Base-by-base conservation (phyloP, 2,113 vertebrate genomes). In the Opisthocomus hoazin region DNA sequence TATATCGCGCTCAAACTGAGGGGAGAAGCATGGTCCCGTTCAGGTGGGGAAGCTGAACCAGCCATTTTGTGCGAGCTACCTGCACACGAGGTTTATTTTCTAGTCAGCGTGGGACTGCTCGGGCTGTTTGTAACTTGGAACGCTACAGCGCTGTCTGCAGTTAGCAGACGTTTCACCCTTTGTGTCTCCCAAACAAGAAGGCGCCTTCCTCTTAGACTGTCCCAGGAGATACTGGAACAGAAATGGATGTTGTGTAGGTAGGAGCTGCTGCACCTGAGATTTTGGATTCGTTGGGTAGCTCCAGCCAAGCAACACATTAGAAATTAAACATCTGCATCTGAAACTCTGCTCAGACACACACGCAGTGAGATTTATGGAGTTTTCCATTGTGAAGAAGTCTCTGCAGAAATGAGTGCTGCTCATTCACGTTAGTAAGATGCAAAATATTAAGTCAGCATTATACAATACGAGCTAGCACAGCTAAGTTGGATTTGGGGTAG, bases 1-100 rank as follows among this genome's bases (percentile, higher is more conserved):
- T 41, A 99, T 90, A 6, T 99, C 98, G 0, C 98, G 97, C 81
- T 99, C 99, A 90, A 98, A 99, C 99, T 98, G 92, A n/a, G 45
- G 30, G 51, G 14, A 81, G n/a, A 32, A 54, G 50, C 60, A n/a
- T 3, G 13, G 53, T 53, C 34, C 26, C 4, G 0, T 21, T 76
- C 50, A 78, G 45, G 23, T 29, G 37, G 20, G 26, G 34, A 80
- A 70, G 36, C 15, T n/a, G 45, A 70, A 32, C 37, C 30, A 24
- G 41, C 18, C 27, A 18, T 10, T 68, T 12, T 41, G 29, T 16
- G 32, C 4, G 3, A 43, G 20, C 48, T n/a, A 14, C 43, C 19
- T 56, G 32, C 27, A n/a, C 27, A 4, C 22, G 2, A 20, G 63
- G 20, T 21, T 26, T 27, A 16, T 19, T 54, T 70, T 50, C 23